Conservation (phyloP, 2,888 invertebrate species). For the Drosophila bunnanda region DNA sequence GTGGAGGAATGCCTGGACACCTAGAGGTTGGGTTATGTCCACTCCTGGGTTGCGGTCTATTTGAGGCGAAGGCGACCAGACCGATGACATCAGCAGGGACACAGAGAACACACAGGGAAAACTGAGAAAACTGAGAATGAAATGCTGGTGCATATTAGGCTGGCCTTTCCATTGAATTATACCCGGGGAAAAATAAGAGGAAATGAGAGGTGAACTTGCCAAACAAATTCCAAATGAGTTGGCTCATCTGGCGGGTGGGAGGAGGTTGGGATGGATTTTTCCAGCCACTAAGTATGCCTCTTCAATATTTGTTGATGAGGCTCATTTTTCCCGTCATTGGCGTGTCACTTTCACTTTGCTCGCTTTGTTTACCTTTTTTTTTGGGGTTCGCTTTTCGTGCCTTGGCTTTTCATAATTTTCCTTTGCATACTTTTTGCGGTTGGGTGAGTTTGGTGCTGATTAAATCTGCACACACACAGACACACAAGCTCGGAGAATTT, state of each 20-base stretch:
- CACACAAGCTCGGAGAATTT: conserved; percentile 27
- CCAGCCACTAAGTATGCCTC: conserved; percentile 40
- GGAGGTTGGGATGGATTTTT: conserved; percentile 7
- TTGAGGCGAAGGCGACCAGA: conserved; percentile 45
- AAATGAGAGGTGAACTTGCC: conserved; percentile 16
- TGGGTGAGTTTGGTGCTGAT: conserved; percentile 56
- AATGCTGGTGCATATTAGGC: conserved; percentile 41
- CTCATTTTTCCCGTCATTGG: conserved; percentile 45
- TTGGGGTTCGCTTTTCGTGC: not conserved
- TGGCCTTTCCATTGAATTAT: conserved; percentile 24
- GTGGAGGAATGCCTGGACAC: not conserved
- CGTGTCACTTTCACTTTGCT: conserved; percentile 65
- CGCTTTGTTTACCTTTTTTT: conserved; percentile 39
- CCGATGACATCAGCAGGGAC: conserved; percentile 68
- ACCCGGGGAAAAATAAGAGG: not conserved
- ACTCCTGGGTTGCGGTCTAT: conserved; percentile 51
- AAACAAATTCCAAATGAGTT: conserved; percentile 45
- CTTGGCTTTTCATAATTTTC: conserved; percentile 57
- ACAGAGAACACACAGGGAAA: conserved; percentile 4
- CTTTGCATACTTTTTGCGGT: conserved; percentile 74
- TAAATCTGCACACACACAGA: conserved; percentile 54
- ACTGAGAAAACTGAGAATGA: not conserved
- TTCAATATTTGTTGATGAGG: conserved; percentile 48
- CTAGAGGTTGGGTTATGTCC: conserved; percentile 27
- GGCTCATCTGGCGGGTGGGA: conserved; percentile 19